These are phyloP conservation scores for Pogonocherus hispidulus DNA, from an alignment of 2,888 invertebrate genomes.

Conservation along the genomic window DNA sequence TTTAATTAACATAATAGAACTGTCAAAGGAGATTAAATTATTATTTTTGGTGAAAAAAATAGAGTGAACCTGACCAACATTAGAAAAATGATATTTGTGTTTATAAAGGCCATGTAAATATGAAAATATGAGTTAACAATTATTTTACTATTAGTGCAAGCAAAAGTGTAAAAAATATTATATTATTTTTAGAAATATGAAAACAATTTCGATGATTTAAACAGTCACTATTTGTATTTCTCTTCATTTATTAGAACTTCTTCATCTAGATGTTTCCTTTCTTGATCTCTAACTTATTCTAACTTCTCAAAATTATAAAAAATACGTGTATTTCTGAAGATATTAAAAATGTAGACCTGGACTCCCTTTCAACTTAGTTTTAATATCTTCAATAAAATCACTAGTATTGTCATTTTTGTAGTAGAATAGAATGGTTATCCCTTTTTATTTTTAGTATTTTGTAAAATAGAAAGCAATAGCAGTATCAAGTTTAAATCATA, in stretches of 20 bases:
- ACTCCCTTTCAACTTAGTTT: background rate
- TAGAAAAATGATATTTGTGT: too few relatives aligned
- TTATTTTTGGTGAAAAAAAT: too few relatives aligned
- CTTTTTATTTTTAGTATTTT: slow-evolving; percentile 18
- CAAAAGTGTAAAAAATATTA: too few relatives aligned
- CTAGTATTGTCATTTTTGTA: slow-evolving; percentile 24
- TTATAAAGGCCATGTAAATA: too few relatives aligned
- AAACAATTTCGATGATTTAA: slow-evolving; percentile 3
- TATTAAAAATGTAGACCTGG: slow-evolving; percentile 4
- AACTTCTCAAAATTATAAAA: background rate
- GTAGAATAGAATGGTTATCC: slow-evolving; percentile 16
- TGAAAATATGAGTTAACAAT: too few relatives aligned
- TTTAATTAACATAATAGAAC: too few relatives aligned
- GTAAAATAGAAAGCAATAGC: slow-evolving; percentile 47
- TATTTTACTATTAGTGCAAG: too few relatives aligned
- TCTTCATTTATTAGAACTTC: background rate
- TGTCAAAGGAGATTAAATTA: too few relatives aligned
- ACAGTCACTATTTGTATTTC: background rate
- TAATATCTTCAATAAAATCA: slow-evolving; percentile 26
- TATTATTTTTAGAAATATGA: background rate
- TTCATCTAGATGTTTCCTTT: background rate
- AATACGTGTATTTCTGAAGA: background rate
- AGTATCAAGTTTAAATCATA: slow-evolving; percentile 41
- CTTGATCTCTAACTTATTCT: background rate
- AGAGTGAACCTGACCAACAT: too few relatives aligned